Conservation (phyloP, 2,888 invertebrate genomes). For the Azorinus chamasolen region DNA sequence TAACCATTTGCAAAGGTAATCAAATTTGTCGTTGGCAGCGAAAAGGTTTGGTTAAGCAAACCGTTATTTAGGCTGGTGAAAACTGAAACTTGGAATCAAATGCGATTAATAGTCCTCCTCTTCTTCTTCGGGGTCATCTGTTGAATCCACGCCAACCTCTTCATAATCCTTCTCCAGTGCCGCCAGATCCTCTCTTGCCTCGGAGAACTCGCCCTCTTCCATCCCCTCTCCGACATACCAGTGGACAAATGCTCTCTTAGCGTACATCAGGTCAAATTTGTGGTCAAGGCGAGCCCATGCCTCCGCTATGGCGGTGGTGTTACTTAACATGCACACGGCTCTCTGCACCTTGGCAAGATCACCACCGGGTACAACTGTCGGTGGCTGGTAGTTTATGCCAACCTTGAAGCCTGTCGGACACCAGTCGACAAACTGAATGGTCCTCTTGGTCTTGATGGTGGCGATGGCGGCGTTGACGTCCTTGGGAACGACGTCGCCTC, state of each 20-base stretch:
- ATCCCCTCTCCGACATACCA: slow-evolving; percentile 89
- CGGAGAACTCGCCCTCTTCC: slow-evolving; percentile 79
- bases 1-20: too few species aligned
- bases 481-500: slow-evolving; percentile 86
- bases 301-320: slow-evolving; percentile 96
- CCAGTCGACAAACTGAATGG: too few species aligned
- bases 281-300: slow-evolving; percentile 93
- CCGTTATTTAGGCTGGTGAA: too few species aligned
- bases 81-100: too few species aligned
- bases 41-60: too few species aligned
- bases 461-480: slow-evolving; percentile 85
- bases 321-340: slow-evolving; percentile 96
- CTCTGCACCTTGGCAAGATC: slow-evolving; percentile 58
- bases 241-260: slow-evolving; percentile 96
- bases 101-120: slow-evolving; percentile 38
- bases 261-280: slow-evolving; percentile 93
- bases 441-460: slow-evolving; percentile 95
- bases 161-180: too few species aligned
- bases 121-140: slow-evolving; percentile 64
- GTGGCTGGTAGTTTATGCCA: too few species aligned
- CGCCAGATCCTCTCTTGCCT: slow-evolving; percentile 79
- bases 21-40: too few species aligned
- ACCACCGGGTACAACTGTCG: slow-evolving; percentile 91
- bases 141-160: slow-evolving; percentile 72
- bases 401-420: too few species aligned